Evolutionary conservation across 2,797 vertebrate species (phyloP).

Genomic region (Oryzias sinensis): DNA sequence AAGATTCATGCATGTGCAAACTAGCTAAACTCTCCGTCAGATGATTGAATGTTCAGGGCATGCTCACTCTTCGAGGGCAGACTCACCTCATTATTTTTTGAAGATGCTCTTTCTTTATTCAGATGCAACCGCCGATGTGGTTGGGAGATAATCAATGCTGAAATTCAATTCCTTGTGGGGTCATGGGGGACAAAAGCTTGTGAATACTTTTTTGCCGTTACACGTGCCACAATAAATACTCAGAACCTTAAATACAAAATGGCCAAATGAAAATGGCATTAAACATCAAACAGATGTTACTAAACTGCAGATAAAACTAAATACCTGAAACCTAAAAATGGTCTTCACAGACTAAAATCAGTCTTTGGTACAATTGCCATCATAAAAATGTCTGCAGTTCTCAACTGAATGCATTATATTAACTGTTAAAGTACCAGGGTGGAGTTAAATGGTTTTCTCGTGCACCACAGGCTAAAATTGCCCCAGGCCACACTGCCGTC

Average conservation of each 20-base stretch:
- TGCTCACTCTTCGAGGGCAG: background rate
- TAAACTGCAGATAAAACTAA: too few species aligned
- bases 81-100: background rate
- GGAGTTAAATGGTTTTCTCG: too few species aligned
- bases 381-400: too few species aligned
- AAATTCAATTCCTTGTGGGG: conserved; percentile 1
- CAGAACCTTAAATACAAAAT: background rate
- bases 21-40: background rate
- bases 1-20: background rate
- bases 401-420: too few species aligned
- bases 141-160: background rate
- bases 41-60: background rate
- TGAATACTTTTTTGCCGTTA: background rate
- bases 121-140: background rate
- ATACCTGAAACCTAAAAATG: too few species aligned
- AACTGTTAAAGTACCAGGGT: too few species aligned
- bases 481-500: too few species aligned
- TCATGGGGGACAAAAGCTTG: background rate
- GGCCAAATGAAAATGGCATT: too few species aligned
- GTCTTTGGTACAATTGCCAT: too few species aligned
- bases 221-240: background rate
- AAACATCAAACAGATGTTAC: too few species aligned
- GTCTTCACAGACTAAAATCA: too few species aligned
- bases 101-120: background rate
- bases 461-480: too few species aligned